phyloP scores from a whole-genome alignment of 2,797 vertebrate species.

The Sebastes miniatus region DNA sequence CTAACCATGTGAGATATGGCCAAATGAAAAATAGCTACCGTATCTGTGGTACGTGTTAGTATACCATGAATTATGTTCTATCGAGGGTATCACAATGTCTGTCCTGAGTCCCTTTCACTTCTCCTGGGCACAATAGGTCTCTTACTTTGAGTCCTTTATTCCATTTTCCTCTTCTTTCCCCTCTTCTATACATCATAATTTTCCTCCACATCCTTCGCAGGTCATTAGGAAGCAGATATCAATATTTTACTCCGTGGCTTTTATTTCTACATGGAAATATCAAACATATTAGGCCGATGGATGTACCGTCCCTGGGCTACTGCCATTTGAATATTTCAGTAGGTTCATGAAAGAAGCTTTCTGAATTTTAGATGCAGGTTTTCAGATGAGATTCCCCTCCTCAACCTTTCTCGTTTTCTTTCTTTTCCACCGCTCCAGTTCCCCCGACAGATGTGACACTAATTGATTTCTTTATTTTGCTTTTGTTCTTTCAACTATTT shows the following conservation, averaged over 20 bases:
- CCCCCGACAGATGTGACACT: conserved; percentile 40
- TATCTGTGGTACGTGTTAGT: not conserved
- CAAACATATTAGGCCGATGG: conserved; percentile 60
- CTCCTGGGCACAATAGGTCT: not conserved
- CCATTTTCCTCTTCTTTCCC: not conserved
- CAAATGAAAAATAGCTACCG: not conserved
- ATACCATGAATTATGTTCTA: not conserved
- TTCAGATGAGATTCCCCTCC: conserved; percentile 31
- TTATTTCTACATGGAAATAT: conserved; percentile 64
- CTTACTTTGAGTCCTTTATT: not conserved
- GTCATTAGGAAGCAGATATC: conserved; percentile 53
- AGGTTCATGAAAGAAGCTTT: conserved; percentile 48
- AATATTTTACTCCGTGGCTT: conserved; percentile 59
- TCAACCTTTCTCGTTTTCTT: conserved; percentile 34
- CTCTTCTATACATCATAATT: conserved; percentile 2
- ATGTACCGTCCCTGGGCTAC: conserved; percentile 41
- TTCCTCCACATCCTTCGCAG: conserved; percentile 8
- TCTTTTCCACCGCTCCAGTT: conserved; percentile 15
- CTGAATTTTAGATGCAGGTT: conserved; percentile 55
- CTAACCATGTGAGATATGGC: not conserved
- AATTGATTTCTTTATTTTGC: conserved; percentile 53
- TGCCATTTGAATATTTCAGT: conserved; percentile 65
- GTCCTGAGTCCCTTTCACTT: not conserved
- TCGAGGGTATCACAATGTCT: not conserved
- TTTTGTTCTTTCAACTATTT: conserved; percentile 37